Evolutionary conservation across 2,888 invertebrate genomes (phyloP).

Genomic region (Rhamnusium bicolor): DNA sequence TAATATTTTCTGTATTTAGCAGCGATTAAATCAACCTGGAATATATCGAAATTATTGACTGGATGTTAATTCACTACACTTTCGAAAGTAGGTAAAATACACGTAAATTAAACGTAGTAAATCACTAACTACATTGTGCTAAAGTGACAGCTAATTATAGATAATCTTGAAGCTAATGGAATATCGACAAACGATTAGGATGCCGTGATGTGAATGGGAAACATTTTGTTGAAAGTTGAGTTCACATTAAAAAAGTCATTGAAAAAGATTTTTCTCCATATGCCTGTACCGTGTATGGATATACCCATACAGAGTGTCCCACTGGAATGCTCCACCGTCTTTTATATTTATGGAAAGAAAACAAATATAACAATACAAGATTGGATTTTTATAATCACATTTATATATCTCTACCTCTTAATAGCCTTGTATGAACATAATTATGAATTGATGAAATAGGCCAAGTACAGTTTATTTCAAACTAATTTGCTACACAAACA

Average conservation of each 20-base stretch:
- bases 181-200: conserved; percentile 8
- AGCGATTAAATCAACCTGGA: background rate
- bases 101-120: background rate
- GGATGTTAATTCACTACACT: background rate
- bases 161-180: conserved; percentile 5
- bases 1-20: background rate
- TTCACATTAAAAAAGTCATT: background rate
- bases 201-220: background rate
- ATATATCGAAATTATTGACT: background rate
- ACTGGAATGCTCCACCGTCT: no score
- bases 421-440: no score
- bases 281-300: no score
- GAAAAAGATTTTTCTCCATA: background rate
- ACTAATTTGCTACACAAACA: no score
- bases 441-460: no score
- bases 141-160: conserved; percentile 18
- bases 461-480: no score
- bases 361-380: no score
- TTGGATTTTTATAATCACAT: no score
- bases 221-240: background rate
- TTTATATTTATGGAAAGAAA: no score
- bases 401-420: no score
- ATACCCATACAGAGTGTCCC: no score
- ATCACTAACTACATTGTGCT: conserved; percentile 14
- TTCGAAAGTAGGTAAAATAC: background rate